phyloP scores from a whole-genome alignment of 2,888 invertebrate genomes.

The Artemia sinica region DNA sequence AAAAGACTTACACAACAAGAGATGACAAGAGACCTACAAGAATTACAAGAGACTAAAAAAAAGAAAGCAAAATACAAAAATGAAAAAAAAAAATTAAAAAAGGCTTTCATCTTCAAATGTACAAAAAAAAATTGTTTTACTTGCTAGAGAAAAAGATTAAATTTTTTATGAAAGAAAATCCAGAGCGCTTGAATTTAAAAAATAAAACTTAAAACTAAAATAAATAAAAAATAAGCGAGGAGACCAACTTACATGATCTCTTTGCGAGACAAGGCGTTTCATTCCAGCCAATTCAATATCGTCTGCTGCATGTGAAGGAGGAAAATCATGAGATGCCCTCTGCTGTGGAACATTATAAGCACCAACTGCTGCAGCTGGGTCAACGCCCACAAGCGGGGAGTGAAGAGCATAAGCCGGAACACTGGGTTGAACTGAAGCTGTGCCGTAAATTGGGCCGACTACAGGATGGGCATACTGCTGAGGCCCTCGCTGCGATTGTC shows the following conservation, averaged over 20 bases:
- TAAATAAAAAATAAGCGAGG: no score
- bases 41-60: no score
- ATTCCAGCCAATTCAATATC: constrained; percentile 27
- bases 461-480: background rate
- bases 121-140: no score
- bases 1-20: no score
- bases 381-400: constrained; percentile 20
- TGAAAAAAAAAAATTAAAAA: no score
- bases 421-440: background rate
- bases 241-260: background rate
- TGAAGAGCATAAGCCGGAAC: constrained; percentile 19
- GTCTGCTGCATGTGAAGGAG: constrained; percentile 26
- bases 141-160: no score
- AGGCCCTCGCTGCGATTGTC: constrained; percentile 4
- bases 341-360: constrained; percentile 33
- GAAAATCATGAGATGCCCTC: constrained; percentile 30
- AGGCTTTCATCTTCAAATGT: no score
- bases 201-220: no score
- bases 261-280: constrained; percentile 15
- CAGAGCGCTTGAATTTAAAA: no score
- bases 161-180: no score
- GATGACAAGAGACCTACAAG: no score
- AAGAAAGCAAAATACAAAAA: no score
- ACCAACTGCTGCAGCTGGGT: constrained; percentile 25
- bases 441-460: background rate